phyloP scores from a whole-genome alignment of 1,140 invertebrate genomes.

The Pectinophora gossypiella region DNA sequence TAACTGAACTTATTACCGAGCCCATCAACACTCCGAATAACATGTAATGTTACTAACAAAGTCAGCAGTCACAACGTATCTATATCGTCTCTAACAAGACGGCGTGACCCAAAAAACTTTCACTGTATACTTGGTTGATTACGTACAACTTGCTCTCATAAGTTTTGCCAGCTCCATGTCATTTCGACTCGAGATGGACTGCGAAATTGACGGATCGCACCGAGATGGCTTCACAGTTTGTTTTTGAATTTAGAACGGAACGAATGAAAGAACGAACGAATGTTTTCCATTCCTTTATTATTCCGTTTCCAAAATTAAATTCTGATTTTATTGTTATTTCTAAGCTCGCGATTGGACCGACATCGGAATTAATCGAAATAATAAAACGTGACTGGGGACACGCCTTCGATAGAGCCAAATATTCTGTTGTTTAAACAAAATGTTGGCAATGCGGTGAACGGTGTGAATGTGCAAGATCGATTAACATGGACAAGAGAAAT shows the following conservation, averaged over 20 bases:
- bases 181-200: constrained; percentile 3
- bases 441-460: no score
- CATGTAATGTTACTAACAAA: no score
- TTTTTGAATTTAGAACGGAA: constrained; percentile 5
- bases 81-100: not conserved
- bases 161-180: not conserved
- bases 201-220: constrained; percentile 3
- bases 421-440: no score
- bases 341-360: no score
- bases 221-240: not conserved
- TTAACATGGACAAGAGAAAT: no score
- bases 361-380: no score
- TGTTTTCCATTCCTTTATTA: not conserved
- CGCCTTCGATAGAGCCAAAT: no score
- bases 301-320: not conserved
- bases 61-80: not conserved
- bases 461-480: no score
- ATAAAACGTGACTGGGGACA: no score
- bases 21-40: no score
- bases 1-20: no score
- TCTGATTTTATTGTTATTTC: no score
- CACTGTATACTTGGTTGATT: not conserved
- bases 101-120: not conserved
- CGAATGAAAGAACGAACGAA: constrained; percentile 1
- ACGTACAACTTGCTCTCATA: not conserved